Evolutionary conservation across 1,140 invertebrate species (phyloP).

Genomic region (Euwallacea fornicatus): DNA sequence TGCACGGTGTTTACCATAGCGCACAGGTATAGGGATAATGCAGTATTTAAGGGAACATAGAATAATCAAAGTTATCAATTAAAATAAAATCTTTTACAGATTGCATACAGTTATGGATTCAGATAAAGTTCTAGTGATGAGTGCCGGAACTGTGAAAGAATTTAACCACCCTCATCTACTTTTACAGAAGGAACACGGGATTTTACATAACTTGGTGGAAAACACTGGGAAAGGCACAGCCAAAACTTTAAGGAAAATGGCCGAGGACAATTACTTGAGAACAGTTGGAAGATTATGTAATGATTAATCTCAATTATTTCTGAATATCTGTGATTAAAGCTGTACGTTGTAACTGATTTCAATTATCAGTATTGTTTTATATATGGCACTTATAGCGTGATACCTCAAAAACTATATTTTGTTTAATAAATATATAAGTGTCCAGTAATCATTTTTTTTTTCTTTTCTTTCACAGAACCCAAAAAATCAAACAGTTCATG

Average conservation of each 20-base stretch:
- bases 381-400: too few relatives aligned
- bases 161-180: constrained; percentile 65
- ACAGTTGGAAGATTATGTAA: not conserved
- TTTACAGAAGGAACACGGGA: constrained; percentile 61
- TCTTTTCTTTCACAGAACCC: too few relatives aligned
- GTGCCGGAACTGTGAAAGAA: constrained; percentile 61
- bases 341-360: too few relatives aligned
- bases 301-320: too few relatives aligned
- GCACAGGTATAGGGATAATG: constrained; percentile 48
- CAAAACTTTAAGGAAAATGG: constrained; percentile 53
- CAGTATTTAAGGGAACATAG: not conserved
- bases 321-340: too few relatives aligned
- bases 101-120: constrained; percentile 73
- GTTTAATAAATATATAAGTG: too few relatives aligned
- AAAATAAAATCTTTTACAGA: constrained; percentile 46
- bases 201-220: constrained; percentile 62
- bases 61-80: not conserved
- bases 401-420: too few relatives aligned
- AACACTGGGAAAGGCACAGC: constrained; percentile 58
- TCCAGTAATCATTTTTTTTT: too few relatives aligned
- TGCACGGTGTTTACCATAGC: constrained; percentile 69
- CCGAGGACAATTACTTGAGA: constrained; percentile 50
- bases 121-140: constrained; percentile 76
- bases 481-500: too few relatives aligned
- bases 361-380: too few relatives aligned